Percentiles rank a stretch among this genome's conserved stretches.
These are phyloP conservation scores for Holothuria leucospilota DNA, from an alignment of 53 echinoderm and acorn worm genomes.

Conservation along the genomic window DNA sequence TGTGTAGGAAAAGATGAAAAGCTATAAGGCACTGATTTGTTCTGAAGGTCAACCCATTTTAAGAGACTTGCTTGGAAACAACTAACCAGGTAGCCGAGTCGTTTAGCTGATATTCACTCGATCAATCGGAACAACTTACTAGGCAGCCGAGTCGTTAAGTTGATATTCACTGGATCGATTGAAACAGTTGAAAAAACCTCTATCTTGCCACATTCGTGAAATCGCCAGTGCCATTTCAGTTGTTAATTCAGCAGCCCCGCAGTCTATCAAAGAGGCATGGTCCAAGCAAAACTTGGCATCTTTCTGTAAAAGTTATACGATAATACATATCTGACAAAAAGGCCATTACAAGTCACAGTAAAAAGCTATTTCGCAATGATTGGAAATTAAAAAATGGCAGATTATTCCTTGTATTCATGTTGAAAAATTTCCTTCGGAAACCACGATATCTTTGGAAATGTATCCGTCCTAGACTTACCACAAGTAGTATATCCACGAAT, in stretches of 20 bases:
- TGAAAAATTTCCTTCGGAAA: too few relatives aligned
- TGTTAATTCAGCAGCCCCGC: conserved; percentile 54
- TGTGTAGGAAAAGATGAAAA: too few relatives aligned
- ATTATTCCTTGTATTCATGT: too few relatives aligned
- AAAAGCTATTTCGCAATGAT: too few relatives aligned
- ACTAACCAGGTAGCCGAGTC: conserved; percentile 78
- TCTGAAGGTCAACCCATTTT: not conserved
- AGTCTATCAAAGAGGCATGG: conserved; percentile 60
- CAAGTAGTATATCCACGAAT: too few relatives aligned
- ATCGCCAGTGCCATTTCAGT: conserved; percentile 58
- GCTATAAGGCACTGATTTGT: not conserved
- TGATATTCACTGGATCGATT: conserved; percentile 79
- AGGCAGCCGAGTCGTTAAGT: conserved; percentile 68
- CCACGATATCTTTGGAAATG: too few relatives aligned
- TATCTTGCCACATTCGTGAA: conserved; percentile 70
- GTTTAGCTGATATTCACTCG: conserved; percentile 77
- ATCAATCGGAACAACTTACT: conserved; percentile 64
- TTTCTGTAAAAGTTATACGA: conserved; percentile 35
- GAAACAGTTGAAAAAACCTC: conserved; percentile 69
- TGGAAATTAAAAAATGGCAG: too few relatives aligned
- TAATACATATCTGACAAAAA: too few relatives aligned
- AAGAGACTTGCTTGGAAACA: not conserved
- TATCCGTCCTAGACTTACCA: too few relatives aligned
- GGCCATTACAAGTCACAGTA: too few relatives aligned
- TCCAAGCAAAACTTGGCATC: conserved; percentile 67